phyloP scores from a whole-genome alignment of 2,888 invertebrate genomes.

The Bedellia somnulentella region DNA sequence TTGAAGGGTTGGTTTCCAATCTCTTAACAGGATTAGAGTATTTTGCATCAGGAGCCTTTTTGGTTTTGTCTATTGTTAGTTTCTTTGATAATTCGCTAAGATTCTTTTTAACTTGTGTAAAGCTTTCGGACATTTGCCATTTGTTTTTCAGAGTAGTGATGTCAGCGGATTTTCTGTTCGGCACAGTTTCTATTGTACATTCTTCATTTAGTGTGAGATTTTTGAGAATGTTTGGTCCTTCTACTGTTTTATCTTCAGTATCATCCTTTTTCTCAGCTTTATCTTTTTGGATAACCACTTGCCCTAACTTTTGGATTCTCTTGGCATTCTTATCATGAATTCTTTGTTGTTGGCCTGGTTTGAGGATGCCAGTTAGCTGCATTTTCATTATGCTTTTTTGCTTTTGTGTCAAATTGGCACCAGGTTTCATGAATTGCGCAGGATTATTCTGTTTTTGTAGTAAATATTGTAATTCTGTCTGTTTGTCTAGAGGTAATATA shows the following conservation, averaged over 20 bases:
- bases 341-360: constrained; percentile 35
- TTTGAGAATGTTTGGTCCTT: constrained; percentile 23
- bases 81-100: constrained; percentile 49
- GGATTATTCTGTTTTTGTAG: constrained; percentile 54
- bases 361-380: constrained; percentile 31
- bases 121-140: constrained; percentile 55
- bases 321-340: constrained; percentile 44
- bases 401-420: constrained; percentile 33
- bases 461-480: constrained; percentile 46
- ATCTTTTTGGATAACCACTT: constrained; percentile 33
- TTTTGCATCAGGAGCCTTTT: constrained; percentile 36
- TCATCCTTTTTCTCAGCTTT: constrained; percentile 19
- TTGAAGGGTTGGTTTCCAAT: constrained; percentile 78
- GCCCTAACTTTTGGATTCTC: constrained; percentile 45
- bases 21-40: constrained; percentile 66
- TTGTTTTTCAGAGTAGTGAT: constrained; percentile 53
- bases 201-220: constrained; percentile 60
- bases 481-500: constrained; percentile 33
- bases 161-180: constrained; percentile 45
- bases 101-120: constrained; percentile 51
- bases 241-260: constrained; percentile 23
- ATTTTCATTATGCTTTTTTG: constrained; percentile 36
- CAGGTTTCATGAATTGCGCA: constrained; percentile 36
- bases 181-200: constrained; percentile 60
- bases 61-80: constrained; percentile 27